A percentile compares a stretch with the other conserved stretches of the same genome.
phyloP scores from a whole-genome alignment of 1,140 invertebrate species.

The Drosophila tropicalis region DNA sequence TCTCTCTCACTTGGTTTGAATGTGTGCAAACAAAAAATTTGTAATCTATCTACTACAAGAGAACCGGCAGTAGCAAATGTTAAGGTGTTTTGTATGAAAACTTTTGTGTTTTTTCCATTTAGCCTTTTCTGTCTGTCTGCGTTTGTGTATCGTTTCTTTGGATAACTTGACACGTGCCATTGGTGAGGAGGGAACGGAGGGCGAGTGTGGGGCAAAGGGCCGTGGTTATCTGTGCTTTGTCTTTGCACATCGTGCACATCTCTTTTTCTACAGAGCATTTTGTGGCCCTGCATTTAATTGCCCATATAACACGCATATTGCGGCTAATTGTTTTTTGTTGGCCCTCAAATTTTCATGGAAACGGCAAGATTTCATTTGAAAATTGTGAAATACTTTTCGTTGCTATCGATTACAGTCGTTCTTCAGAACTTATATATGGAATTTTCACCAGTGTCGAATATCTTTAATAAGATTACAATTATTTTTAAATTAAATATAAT shows the following conservation, averaged over 20 bases:
- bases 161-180: conserved; percentile 7
- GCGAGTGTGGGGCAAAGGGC: background rate
- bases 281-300: conserved; percentile 65
- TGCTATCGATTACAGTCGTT: too few species aligned
- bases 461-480: too few species aligned
- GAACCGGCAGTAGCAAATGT: background rate
- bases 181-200: too few species aligned
- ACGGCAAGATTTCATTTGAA: too few species aligned
- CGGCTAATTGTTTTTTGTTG: conserved; percentile 40
- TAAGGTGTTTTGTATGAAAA: background rate
- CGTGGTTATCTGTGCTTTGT: conserved; percentile 53
- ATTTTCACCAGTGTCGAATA: too few species aligned
- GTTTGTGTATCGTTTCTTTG: background rate
- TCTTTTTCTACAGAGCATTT: background rate
- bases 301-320: conserved; percentile 25
- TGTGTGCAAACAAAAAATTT: background rate
- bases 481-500: too few species aligned
- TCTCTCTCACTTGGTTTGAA: background rate
- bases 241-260: conserved; percentile 38
- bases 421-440: too few species aligned
- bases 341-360: background rate
- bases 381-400: too few species aligned
- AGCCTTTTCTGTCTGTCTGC: background rate
- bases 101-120: too few species aligned
- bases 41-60: background rate